Evolutionary conservation across 35 echinoderm and acorn worm species (phyloP).

Genomic region (Apostichopus parvimensis): DNA sequence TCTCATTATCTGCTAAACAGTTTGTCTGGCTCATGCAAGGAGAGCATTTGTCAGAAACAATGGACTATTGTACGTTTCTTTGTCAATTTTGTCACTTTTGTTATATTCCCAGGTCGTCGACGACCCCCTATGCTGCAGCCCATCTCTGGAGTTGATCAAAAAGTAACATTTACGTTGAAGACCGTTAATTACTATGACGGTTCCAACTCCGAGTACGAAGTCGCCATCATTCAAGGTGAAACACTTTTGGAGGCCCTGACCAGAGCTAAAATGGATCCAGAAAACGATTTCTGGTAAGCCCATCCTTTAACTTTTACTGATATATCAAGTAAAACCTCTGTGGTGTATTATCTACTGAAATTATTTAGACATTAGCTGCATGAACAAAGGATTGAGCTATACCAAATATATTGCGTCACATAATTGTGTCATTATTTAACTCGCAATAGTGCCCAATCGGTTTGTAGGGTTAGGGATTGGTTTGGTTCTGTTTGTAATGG

Average conservation of each 20-base stretch:
- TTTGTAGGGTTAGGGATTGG: too few species aligned
- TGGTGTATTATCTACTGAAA: background rate
- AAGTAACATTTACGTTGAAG: background rate
- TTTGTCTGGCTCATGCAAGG: too few species aligned
- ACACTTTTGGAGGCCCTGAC: background rate
- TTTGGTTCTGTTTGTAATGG: too few species aligned
- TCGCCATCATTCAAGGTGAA: background rate
- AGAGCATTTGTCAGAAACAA: too few species aligned
- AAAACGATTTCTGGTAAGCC: background rate
- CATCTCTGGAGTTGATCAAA: background rate
- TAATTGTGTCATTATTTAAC: too few species aligned
- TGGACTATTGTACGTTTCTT: too few species aligned
- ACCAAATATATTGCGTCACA: too few species aligned
- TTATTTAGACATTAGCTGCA: too few species aligned
- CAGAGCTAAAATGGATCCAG: slow-evolving; percentile 4
- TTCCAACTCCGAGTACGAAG: background rate
- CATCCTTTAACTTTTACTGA: background rate
- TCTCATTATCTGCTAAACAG: too few species aligned
- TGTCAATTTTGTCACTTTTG: too few species aligned
- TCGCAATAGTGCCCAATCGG: too few species aligned
- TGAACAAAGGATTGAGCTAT: too few species aligned
- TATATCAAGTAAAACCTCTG: background rate
- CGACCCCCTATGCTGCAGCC: background rate
- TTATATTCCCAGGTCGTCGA: background rate
- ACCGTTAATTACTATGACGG: background rate